These are phyloP conservation scores for Vimba vimba DNA, from an alignment of 2,113 vertebrate species.

Conservation along the genomic window DNA sequence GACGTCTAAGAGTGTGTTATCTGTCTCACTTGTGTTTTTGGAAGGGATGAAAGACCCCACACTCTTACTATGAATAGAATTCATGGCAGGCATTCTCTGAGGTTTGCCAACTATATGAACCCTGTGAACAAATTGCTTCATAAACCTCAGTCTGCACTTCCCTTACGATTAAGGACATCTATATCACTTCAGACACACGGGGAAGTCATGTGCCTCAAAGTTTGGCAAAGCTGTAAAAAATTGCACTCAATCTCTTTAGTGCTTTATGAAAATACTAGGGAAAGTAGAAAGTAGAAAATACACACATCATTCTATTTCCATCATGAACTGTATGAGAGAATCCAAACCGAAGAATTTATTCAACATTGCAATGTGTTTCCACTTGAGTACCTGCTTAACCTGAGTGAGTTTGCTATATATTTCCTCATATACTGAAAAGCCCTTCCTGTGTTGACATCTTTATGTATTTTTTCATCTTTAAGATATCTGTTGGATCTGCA, in stretches of 20 bases:
- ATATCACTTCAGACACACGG: conserved; percentile 42
- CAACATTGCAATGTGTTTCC: not conserved
- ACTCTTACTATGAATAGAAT: conserved; percentile 48
- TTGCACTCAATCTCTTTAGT: not conserved
- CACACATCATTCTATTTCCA: not conserved
- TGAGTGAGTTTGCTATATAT: not conserved
- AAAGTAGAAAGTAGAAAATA: not conserved
- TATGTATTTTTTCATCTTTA: not conserved
- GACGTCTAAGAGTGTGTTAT: conserved; percentile 29
- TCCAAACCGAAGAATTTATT: not conserved
- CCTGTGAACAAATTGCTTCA: conserved; percentile 58
- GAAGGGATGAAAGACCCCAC: conserved; percentile 60
- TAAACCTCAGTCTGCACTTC: conserved; percentile 65
- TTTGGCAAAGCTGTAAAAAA: conserved; percentile 34
- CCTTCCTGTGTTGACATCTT: not conserved
- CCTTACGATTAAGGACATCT: conserved; percentile 60
- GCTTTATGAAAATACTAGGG: not conserved
- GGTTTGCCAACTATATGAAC: conserved; percentile 52
- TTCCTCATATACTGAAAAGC: not conserved
- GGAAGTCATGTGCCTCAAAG: conserved; percentile 46
- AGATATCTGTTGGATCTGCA: not conserved
- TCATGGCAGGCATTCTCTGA: conserved; percentile 57
- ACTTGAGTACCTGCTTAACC: not conserved
- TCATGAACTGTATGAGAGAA: not conserved
- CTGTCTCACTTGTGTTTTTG: conserved; percentile 37